These are phyloP conservation scores for Lichenostomus cassidix DNA, from an alignment of 2,113 vertebrate species.

Conservation along the genomic window DNA sequence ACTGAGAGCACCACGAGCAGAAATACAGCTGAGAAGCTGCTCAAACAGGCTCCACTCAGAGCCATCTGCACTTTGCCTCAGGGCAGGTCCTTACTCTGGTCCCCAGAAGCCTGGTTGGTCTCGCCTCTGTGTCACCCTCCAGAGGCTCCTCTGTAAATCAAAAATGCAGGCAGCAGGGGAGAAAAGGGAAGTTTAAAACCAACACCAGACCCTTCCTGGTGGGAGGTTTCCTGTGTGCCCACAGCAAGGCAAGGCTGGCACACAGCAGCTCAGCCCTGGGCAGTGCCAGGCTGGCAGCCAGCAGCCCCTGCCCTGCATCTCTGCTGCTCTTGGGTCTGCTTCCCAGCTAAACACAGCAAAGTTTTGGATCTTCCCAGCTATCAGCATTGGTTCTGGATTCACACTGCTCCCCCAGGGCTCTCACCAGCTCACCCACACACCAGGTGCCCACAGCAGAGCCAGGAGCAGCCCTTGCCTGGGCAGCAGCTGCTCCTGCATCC, in stretches of 20 bases:
- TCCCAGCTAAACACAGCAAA: fast-evolving
- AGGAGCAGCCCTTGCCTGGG: not conserved
- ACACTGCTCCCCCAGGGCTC: not conserved
- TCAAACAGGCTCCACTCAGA: not conserved
- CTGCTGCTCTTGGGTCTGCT: fast-evolving
- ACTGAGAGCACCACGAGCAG: not conserved
- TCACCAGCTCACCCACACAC: fast-evolving
- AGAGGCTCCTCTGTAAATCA: not conserved
- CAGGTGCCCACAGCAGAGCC: fast-evolving
- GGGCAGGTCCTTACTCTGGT: not conserved
- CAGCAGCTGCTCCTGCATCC: not conserved
- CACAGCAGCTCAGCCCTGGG: fast-evolving
- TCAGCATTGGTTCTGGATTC: fast-evolving
- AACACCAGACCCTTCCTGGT: not conserved
- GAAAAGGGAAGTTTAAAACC: not conserved
- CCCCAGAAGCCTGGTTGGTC: not conserved
- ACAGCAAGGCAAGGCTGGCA: fast-evolving
- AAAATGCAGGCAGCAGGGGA: fast-evolving
- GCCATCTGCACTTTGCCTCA: not conserved
- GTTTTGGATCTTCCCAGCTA: not conserved
- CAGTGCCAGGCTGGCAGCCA: fast-evolving
- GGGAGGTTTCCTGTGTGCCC: not conserved
- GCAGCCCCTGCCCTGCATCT: not conserved
- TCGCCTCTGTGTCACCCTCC: not conserved
- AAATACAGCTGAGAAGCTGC: not conserved